Base-by-base conservation (phyloP, 2,888 invertebrate species). In the Drosophila picticornis region DNA sequence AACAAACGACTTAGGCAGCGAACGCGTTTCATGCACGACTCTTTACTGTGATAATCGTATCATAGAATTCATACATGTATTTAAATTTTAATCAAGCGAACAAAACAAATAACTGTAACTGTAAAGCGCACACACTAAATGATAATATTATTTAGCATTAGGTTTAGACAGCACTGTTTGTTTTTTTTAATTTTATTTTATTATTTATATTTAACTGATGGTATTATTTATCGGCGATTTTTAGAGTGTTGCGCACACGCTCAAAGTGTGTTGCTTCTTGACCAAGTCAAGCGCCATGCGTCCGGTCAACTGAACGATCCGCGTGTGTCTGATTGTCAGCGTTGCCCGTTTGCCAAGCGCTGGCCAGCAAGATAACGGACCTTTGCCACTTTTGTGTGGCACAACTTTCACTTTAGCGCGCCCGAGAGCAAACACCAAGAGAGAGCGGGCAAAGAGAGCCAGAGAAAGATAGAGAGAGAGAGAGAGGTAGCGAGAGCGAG, bases 331-430 rank as follows among this genome's bases (percentile, higher is more conserved):
- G 91, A 82, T 78, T 80, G 81, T 73, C 61, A 78, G 75, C 74
- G 78, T 77, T 71, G 75, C 78, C 65, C 75, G 80, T 76, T 80
- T 58, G 72, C 81, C 73, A 78, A 76, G 71, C 85, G 73, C 74
- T 88, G 91, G 85, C 81, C 88, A 84, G 90, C 85, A 91, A 90
- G 91, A 91, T 91, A 91, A 91, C 91, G 91, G 91, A 91, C 92
- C 88, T 91, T 81, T 75, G 83, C 87, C 89, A 88, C 90, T 91
- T 90, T 90, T 91, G 84, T 91, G 74, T 67, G 74, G 81, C 81
- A 80, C 81, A 92, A 92, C 91, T 92, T 92, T 92, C 91, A 92
- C 91, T 92, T 92, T 92, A 92, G 88, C 91, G 83, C 90, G 79
- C 27, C 56, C 27, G 70, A 62, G 55, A 62, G 55, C 63, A 59